phyloP scores from a whole-genome alignment of 2,797 vertebrate genomes.

The Apogon hyalosoma region DNA sequence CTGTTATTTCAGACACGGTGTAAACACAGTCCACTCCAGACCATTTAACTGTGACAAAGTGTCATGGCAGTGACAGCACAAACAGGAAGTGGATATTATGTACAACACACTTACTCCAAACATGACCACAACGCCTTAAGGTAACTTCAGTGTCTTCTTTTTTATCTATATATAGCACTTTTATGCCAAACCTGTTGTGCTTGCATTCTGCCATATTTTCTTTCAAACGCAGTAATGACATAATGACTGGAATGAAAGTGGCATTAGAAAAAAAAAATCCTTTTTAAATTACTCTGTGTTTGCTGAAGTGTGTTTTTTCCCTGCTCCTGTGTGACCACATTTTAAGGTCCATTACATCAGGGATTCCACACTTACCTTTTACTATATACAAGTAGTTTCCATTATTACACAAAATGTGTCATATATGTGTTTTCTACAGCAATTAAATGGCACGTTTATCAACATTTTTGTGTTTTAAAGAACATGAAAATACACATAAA shows the following conservation, averaged over 20 bases:
- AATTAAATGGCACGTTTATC: background rate
- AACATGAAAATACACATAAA: no score
- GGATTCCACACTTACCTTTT: constrained; percentile 1
- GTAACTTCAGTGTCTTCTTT: no score
- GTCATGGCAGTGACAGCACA: background rate
- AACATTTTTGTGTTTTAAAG: background rate
- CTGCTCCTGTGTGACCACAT: background rate
- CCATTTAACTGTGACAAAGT: background rate
- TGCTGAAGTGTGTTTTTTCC: background rate
- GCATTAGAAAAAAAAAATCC: constrained; percentile 10
- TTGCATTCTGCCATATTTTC: constrained; percentile 6
- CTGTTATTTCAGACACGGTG: background rate
- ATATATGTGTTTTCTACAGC: background rate
- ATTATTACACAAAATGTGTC: constrained; percentile 1
- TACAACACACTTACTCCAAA: background rate
- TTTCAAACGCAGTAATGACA: constrained; percentile 7
- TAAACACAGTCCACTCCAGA: background rate
- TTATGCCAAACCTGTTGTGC: background rate
- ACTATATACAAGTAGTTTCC: background rate
- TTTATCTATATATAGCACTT: no score
- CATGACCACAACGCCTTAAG: background rate
- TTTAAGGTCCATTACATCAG: constrained; percentile 8
- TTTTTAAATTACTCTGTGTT: constrained; percentile 17
- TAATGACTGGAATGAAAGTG: constrained; percentile 9
- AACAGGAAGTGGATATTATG: constrained; percentile 4